phyloP scores from a whole-genome alignment of 2,888 invertebrate species.

The Pristionchus exspectatus region DNA sequence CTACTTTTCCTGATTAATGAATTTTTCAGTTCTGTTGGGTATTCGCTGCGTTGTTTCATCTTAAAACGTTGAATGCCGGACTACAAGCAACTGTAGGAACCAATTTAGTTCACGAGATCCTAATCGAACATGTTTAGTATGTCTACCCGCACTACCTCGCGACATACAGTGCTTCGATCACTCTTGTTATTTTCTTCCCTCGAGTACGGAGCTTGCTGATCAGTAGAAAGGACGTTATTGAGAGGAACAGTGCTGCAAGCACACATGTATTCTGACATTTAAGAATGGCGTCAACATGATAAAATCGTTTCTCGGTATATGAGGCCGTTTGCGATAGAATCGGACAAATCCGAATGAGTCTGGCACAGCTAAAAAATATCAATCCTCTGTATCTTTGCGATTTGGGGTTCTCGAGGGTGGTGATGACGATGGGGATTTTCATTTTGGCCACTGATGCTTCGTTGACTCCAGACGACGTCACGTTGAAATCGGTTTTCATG shows the following conservation, averaged over 20 bases:
- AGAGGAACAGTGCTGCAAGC: neutral
- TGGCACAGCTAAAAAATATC: too few relatives aligned
- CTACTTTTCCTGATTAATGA: too few relatives aligned
- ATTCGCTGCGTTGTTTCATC: neutral
- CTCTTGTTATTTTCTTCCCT: neutral
- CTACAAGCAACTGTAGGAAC: neutral
- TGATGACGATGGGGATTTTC: too few relatives aligned
- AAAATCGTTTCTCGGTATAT: too few relatives aligned
- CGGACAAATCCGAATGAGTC: too few relatives aligned
- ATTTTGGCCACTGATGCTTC: too few relatives aligned
- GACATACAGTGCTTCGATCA: conserved; percentile 22
- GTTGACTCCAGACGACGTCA: too few relatives aligned
- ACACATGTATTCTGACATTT: neutral
- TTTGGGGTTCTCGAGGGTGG: too few relatives aligned
- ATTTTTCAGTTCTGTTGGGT: neutral
- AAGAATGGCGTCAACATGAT: too few relatives aligned
- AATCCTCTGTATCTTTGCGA: too few relatives aligned
- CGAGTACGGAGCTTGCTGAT: neutral
- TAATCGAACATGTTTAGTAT: neutral
- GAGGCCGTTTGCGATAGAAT: too few relatives aligned
- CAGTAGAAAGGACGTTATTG: neutral
- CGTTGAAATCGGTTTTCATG: too few relatives aligned
- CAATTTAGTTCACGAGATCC: neutral
- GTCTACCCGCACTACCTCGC: conserved; percentile 30
- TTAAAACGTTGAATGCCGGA: neutral